Base-by-base conservation (phyloP, 1,140 invertebrate species). In the Halesus radiatus region DNA sequence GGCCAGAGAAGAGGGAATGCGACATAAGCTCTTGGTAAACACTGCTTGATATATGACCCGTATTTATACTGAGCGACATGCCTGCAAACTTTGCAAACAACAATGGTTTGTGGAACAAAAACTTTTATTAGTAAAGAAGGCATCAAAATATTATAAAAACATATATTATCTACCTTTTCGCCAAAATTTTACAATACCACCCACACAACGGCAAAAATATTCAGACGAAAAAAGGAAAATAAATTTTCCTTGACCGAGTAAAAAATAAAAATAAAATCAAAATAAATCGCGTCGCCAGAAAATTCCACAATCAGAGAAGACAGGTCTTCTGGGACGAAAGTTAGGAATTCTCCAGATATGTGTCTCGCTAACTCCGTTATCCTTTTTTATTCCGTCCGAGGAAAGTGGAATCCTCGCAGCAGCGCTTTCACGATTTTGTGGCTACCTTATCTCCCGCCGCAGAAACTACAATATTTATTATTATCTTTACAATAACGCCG, bases 221-320 rank as follows among this genome's bases (percentile, higher is more conserved):
- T 45, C 37, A 45, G 10, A 10, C 37, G 1, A 26, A 22, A n/a
- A 66, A 29, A n/a, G 10, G 66, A 18, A 70, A 45, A 66, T 22
- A 70, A 20, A 70, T 50, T 70, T 70, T 70, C 66, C 32, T 16
- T 50, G n/a, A 16, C 26, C 20, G 26, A 72, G 53, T 54, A 72
- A 72, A 53, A 58, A 26, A 75, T 1, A 70, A 52, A 53, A 66
- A 52, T 58, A 64, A 81, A 81, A 81, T 78, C 80, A 81, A 81
- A 81, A 81, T 76, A 81, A 81, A 81, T 81, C 80, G 76, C 75
- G 80, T 52, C 70, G 26, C 68, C 32, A 62, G 76, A 73, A 78
- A 75, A 78, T 81, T 81, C 78, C 70, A 81, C 80, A 81, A 80
- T 80, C 58, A 64, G 56, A 80, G 77, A 76, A 56, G 18, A 80